Evolutionary conservation across 53 echinoderm and acorn worm genomes (phyloP).

Genomic region (Zoroaster sp.): DNA sequence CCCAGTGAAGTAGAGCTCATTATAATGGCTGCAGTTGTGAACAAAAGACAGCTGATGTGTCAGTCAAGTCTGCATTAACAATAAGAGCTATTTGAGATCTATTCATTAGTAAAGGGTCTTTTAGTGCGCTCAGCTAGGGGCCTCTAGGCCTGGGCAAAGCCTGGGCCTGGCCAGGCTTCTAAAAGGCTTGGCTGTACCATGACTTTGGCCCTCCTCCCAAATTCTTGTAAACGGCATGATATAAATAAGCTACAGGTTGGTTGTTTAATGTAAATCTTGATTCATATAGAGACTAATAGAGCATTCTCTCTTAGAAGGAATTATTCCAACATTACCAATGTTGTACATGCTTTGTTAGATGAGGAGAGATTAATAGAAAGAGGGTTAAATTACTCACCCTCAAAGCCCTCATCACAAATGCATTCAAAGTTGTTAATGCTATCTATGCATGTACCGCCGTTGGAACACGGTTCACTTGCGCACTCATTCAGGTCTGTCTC

Average conservation of each 20-base stretch:
- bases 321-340: neutral
- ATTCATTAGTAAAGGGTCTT: no score
- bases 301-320: neutral
- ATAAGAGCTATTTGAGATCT: no score
- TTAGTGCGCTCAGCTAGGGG: no score
- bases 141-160: no score
- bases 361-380: neutral
- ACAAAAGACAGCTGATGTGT: no score
- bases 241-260: neutral
- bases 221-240: neutral
- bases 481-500: slow-evolving; percentile 56
- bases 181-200: no score
- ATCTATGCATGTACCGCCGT: slow-evolving; percentile 60
- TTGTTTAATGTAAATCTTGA: no score
- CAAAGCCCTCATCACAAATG: slow-evolving; percentile 39
- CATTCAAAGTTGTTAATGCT: slow-evolving; percentile 38
- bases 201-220: neutral
- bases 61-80: no score
- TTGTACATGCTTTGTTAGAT: neutral
- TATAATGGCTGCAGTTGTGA: no score
- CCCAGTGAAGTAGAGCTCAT: no score
- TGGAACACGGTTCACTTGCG: slow-evolving; percentile 50
- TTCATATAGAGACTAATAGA: no score
- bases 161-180: no score
- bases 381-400: neutral